Evolutionary conservation across 2,797 vertebrate genomes (phyloP), one percentile per base, ranked within the genome.

Genomic region (Numenius phaeopus): DNA sequence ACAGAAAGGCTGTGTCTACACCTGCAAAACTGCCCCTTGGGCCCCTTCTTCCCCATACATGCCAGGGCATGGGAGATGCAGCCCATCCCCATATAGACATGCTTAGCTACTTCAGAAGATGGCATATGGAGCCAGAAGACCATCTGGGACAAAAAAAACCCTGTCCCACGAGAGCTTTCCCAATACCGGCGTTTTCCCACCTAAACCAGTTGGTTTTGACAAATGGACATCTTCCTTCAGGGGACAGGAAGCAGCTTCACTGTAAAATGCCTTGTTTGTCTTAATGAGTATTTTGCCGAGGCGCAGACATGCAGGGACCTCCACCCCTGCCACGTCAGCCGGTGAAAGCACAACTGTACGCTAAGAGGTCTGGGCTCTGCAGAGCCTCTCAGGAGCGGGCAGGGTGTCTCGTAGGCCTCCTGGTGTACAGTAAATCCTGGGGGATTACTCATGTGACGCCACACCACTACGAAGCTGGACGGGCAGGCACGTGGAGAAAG

Each of bases 391-490:
- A 21, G 44, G 52, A 71, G n/a, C 37, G 61, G 49, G 5, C 27
- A 72, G 32, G 32, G 24, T 17, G 22, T 40, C 69, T 52, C 1
- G 0, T 2, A 37, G 16, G 17, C 11, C 37, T 57, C 49, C 64
- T 2, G 2, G 27, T 2, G 2, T 47, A 23, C 40, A 54, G 79
- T 32, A 64, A 10, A 3, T 61, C 84, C 69, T 12, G 21, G 15
- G 64, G 52, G 52, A 49, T 18, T 32, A 14, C 69, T 86, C 10
- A 2, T 7, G 37, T 20, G 4, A 22, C 14, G 42, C 65, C 54
- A 55, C n/a, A 29, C 24, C 26, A 10, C 32, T 23, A 5, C 0
- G 0, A 8, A 44, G 76, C 1, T 32, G 69, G 52, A 65, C 1
- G 42, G 78, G 37, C 71, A 67, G 64, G 69, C 59, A 78, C 4